Conservation (phyloP, 2,888 invertebrate species). For the Isotomurus palustris region DNA sequence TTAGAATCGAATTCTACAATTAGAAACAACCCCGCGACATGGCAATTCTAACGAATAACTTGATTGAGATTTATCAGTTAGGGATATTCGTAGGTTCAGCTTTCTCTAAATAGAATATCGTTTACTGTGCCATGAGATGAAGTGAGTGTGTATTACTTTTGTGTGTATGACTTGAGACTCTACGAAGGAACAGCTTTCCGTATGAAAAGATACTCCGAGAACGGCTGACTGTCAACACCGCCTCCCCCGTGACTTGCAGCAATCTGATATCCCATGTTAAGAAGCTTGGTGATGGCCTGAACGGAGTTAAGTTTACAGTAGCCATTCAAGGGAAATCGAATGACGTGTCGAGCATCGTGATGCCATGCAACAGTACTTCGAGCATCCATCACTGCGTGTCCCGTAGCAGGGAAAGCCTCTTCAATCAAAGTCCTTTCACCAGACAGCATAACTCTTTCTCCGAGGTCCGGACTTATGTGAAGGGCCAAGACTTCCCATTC, state of each 20-base stretch:
- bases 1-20: no score
- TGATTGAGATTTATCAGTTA: no score
- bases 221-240: constrained; percentile 82
- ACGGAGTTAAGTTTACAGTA: constrained; percentile 86
- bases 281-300: constrained; percentile 74
- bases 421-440: constrained; percentile 71
- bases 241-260: constrained; percentile 81
- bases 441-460: constrained; percentile 74
- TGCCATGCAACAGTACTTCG: constrained; percentile 71
- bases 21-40: no score
- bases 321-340: constrained; percentile 79
- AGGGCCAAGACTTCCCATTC: constrained; percentile 71
- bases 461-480: constrained; percentile 73
- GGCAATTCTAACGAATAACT: no score
- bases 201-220: constrained; percentile 80
- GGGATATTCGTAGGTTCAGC: no score
- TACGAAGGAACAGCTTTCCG: constrained; percentile 52
- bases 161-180: neutral
- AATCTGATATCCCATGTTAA: constrained; percentile 72
- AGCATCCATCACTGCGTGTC: constrained; percentile 72
- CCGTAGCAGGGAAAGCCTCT: constrained; percentile 59
- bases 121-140: no score
- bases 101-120: no score
- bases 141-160: no score
- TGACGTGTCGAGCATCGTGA: constrained; percentile 73